Evolutionary conservation across 1,140 invertebrate species (phyloP), one percentile per base, ranked within the genome.

Genomic region (Pollicipes pollicipes): DNA sequence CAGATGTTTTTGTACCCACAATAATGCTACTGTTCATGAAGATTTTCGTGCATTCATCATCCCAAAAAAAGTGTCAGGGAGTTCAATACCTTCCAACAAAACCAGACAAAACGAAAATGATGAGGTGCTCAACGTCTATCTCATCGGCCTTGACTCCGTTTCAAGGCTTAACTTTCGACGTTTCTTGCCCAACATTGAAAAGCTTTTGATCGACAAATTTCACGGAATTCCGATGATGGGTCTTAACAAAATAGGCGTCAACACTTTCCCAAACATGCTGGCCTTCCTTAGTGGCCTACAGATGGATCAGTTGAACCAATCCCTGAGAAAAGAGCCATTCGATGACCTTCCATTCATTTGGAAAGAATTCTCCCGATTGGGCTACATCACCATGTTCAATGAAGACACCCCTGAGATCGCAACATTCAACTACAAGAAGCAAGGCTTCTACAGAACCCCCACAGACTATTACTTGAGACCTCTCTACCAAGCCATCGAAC

Each of bases 121-220:
- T 10, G 73, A 74, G 70, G 63, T 70, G 66, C 78, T 84, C 17
- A 88, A 85, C 74, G 83, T 96, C 0, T 81, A 95, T 30, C 81
- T 95, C 21, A 77, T 95, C 27, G 93, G 93, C 0, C 83, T 95
- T 26, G 92, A 95, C 77, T 88, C 90, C 0, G 84, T 94, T 1
- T 95, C 92, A 0, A 83, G 90, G 68, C 81, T 93, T 69, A 93
- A 95, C 80, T 88, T 93, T 71, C 84, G 88, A 67, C 84, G 91
- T 29, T 88, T 90, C 71, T 89, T 94, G 87, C 88, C 87, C 0
- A 83, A 84, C 75, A 90, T 90, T 0, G 78, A 84, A 0, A 74
- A 79, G 0, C 85, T 84, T 74, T 80, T 92, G 16, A 71, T 63
- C 73, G 24, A 81, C 83, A 71, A 78, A 21, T 79, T 88, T 10